These are phyloP conservation scores for Parotia lawesii DNA, from an alignment of 2,113 vertebrate species.

Conservation along the genomic window DNA sequence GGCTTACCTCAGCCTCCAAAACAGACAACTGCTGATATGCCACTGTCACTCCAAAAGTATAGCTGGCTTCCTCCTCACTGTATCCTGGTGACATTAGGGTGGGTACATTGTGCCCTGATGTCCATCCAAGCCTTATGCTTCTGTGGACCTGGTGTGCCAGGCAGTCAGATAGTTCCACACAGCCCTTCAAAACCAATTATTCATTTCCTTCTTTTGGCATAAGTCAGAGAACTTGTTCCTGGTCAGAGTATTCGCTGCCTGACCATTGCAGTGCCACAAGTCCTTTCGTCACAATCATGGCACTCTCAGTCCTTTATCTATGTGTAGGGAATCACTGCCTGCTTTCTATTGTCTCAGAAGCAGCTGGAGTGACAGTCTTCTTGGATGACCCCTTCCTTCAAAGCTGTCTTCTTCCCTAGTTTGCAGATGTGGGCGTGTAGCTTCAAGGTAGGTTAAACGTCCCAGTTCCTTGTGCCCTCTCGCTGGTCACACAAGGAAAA, in stretches of 20 bases:
- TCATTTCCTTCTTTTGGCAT: not conserved
- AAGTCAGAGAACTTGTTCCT: not conserved
- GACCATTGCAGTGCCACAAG: not conserved
- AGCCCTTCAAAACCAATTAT: not conserved
- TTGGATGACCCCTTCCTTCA: not conserved
- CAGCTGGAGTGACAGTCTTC: not conserved
- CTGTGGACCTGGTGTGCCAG: not conserved
- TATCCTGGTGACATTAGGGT: not conserved
- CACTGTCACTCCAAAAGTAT: not conserved
- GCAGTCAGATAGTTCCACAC: not conserved
- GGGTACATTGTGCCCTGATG: not conserved
- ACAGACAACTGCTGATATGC: not conserved
- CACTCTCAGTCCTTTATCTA: not conserved
- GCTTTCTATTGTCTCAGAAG: not conserved
- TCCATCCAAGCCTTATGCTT: not conserved
- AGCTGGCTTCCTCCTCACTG: accelerated
- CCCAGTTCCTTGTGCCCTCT: not conserved
- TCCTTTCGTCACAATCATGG: not conserved
- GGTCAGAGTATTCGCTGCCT: not conserved
- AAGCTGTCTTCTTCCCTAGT: not conserved
- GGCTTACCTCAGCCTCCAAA: not conserved
- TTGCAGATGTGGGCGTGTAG: not conserved
- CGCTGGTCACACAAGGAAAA: not conserved
- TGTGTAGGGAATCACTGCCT: not conserved
- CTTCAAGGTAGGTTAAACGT: not conserved